A percentile compares a stretch with the other conserved stretches of the same genome.
These are phyloP conservation scores for Hoplostethus mediterraneus DNA, from an alignment of 2,797 vertebrate genomes.

Conservation along the genomic window DNA sequence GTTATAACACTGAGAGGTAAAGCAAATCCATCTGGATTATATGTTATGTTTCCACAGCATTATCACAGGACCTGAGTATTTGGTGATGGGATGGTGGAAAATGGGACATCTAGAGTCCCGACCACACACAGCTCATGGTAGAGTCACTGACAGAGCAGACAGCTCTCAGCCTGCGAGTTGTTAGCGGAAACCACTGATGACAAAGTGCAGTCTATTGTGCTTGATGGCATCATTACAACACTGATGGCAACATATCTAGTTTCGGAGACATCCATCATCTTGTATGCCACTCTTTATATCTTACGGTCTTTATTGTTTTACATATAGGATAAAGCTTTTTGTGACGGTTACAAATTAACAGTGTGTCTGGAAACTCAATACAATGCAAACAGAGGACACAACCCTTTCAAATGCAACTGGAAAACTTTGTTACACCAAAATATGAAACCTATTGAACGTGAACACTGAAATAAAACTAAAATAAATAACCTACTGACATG, in stretches of 20 bases:
- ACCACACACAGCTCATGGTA: constrained; percentile 42
- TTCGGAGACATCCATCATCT: constrained; percentile 46
- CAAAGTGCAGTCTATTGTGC: constrained; percentile 51
- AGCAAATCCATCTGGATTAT: not conserved
- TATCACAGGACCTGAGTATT: constrained; percentile 32
- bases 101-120: constrained; percentile 17
- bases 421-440: too few relatives aligned
- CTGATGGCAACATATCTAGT: constrained; percentile 55
- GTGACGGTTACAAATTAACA: not conserved
- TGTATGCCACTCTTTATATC: constrained; percentile 6
- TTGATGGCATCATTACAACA: constrained; percentile 31
- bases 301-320: constrained; percentile 22
- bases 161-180: constrained; percentile 47
- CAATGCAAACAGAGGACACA: not conserved
- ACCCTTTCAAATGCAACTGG: not conserved
- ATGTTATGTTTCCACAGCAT: constrained; percentile 13
- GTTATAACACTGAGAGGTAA: not conserved
- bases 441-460: not conserved
- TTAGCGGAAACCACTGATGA: constrained; percentile 61
- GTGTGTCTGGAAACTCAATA: not conserved
- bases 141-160: constrained; percentile 50
- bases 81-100: constrained; percentile 46
- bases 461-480: not conserved
- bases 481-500: not conserved
- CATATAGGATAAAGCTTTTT: not conserved